Conservation (phyloP, 2,113 vertebrate species). For the Rhea americana region DNA sequence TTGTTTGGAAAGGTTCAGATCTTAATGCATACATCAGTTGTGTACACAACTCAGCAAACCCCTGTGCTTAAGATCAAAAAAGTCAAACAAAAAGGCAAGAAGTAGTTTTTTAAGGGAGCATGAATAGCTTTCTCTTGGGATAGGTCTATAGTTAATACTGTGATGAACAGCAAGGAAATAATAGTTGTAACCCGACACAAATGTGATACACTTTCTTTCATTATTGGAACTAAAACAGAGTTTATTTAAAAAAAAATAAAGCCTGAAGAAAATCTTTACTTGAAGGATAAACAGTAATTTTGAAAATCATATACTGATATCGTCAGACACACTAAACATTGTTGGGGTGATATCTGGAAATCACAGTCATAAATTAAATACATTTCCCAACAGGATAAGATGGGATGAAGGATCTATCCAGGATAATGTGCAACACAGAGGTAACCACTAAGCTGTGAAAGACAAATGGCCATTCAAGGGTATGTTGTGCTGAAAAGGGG, state of each 20-base stretch:
- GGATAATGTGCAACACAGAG: background rate
- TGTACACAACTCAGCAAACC: background rate
- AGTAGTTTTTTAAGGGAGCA: background rate
- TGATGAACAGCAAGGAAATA: background rate
- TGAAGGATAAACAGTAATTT: background rate
- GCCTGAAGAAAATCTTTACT: background rate
- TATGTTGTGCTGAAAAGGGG: background rate
- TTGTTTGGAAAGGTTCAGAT: background rate
- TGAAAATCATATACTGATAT: background rate
- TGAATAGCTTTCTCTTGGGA: background rate
- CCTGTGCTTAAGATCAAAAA: background rate
- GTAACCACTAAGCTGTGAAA: background rate
- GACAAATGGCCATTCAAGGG: background rate
- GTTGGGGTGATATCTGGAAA: background rate
- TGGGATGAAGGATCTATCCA: background rate
- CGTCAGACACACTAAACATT: background rate
- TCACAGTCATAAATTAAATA: background rate
- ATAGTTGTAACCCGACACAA: background rate
- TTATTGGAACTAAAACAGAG: rapidly evolving
- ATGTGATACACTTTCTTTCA: background rate
- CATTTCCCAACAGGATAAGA: background rate
- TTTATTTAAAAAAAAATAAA: background rate
- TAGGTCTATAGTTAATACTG: background rate
- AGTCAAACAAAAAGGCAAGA: background rate
- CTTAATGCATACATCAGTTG: background rate